Conservation (phyloP, 2,888 invertebrate genomes). For the Lomographa bimaculata region DNA sequence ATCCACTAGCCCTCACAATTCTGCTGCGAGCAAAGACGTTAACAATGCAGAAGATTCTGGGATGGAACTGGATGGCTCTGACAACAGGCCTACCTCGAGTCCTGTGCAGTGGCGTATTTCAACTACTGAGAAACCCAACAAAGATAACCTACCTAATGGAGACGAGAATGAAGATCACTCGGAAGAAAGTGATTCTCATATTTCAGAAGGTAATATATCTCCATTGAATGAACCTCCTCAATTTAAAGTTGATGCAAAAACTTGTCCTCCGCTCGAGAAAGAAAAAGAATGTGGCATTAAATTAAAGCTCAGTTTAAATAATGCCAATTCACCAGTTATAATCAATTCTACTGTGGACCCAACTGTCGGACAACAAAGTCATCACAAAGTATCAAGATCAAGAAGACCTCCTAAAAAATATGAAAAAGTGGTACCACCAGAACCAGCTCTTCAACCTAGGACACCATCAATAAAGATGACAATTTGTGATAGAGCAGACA, state of each 20-base stretch:
- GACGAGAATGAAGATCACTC: slow-evolving; percentile 63
- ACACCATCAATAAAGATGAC: slow-evolving; percentile 77
- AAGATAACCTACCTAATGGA: slow-evolving; percentile 55
- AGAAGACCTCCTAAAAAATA: slow-evolving; percentile 74
- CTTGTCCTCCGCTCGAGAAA: slow-evolving; percentile 39
- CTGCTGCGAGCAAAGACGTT: slow-evolving; percentile 53
- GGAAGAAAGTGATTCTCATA: slow-evolving; percentile 63
- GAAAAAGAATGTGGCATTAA: slow-evolving; percentile 76
- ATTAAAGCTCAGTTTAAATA: slow-evolving; percentile 74
- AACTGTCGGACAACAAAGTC: slow-evolving; percentile 63
- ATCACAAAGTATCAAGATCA: slow-evolving; percentile 61
- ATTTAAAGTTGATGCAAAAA: slow-evolving; percentile 44
- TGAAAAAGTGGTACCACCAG: slow-evolving; percentile 54
- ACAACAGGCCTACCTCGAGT: slow-evolving; percentile 46
- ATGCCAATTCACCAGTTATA: slow-evolving; percentile 76
- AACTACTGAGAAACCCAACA: slow-evolving; percentile 40
- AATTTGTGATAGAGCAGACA: slow-evolving; percentile 78
- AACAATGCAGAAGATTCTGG: slow-evolving; percentile 56
- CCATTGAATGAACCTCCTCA: slow-evolving; percentile 38
- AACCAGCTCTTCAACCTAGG: slow-evolving; percentile 44
- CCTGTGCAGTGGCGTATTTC: slow-evolving; percentile 42
- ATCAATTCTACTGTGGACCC: slow-evolving; percentile 80
- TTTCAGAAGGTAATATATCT: slow-evolving; percentile 48
- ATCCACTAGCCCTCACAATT: slow-evolving; percentile 56
- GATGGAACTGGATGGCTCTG: slow-evolving; percentile 55